Conservation (phyloP, 2,888 invertebrate genomes). For the Eupsilia transversa region DNA sequence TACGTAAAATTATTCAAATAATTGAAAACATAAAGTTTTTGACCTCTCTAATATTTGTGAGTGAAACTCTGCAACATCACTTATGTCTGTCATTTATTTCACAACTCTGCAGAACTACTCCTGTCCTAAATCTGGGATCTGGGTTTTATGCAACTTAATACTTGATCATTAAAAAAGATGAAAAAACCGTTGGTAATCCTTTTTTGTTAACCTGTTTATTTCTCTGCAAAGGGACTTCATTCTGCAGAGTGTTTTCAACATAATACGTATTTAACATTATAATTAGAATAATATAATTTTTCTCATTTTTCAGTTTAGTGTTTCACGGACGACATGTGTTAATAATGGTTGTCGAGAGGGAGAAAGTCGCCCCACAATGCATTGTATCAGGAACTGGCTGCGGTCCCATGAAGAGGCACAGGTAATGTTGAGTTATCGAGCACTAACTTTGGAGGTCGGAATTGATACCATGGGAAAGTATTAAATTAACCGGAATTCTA, state of each 20-base stretch:
- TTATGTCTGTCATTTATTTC: slow-evolving; percentile 24
- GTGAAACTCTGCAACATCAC: slow-evolving; percentile 52
- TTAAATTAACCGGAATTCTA: background rate
- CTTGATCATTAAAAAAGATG: no score
- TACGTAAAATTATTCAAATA: slow-evolving; percentile 66
- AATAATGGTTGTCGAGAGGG: background rate
- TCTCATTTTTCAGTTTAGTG: slow-evolving; percentile 74
- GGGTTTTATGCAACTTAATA: background rate
- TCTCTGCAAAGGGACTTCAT: background rate
- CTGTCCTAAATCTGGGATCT: no score
- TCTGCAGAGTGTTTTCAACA: background rate
- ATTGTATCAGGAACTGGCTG: slow-evolving; percentile 77
- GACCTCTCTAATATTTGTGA: background rate
- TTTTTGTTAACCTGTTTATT: background rate
- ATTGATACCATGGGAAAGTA: background rate
- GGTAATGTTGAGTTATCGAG: slow-evolving; percentile 63
- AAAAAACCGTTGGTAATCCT: no score
- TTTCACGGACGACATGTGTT: slow-evolving; percentile 63
- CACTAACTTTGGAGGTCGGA: background rate
- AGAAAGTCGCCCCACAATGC: slow-evolving; percentile 65
- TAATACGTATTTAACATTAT: background rate
- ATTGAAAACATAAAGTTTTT: background rate
- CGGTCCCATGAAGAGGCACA: slow-evolving; percentile 84
- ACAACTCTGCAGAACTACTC: background rate
- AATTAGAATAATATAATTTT: background rate